Evolutionary conservation across 2,888 invertebrate species (phyloP), one percentile per base, ranked within the genome.

Genomic region (Tanypteryx hageni): DNA sequence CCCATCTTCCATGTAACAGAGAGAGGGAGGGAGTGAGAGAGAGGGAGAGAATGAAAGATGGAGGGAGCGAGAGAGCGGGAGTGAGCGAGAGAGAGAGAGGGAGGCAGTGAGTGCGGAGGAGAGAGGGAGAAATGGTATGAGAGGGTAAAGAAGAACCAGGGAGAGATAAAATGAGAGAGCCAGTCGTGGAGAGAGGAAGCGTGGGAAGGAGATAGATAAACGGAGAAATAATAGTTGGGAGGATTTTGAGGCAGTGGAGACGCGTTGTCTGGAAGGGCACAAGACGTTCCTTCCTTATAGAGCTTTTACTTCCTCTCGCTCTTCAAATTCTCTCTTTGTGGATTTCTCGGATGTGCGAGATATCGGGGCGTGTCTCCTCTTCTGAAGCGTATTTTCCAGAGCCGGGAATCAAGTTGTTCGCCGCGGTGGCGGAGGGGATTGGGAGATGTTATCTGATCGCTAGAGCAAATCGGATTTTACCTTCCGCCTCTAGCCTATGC

Each of bases 391-490:
- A 13, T 44, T 82, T 31, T 13, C 16, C 31, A 13, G 44, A 31
- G 82, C 82, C n/a, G 64, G 64, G 11, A 64, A n/a, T 82, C 44
- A 31, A 82, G 44, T 16, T 27, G 82, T 82, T 82, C 16, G 27
- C 16, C 31, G 82, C 2, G 82, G 16, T 44, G 44, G 13, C 13
- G 82, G 82, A 82, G 14, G 31, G 82, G 44, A 44, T 44, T 82
- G 82, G 31, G 16, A 44, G 82, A 82, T 82, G 31, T 82, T 27
- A 14, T 82, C 44, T 44, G 31, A 82, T 82, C 82, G 16, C 31
- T 16, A 31, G 82, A 82, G 82, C 44, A 82, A 82, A 82, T 82
- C 44, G 82, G 82, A 82, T 82, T 82, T 82, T 82, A 82, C 31
- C 31, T 31, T 82, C 82, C 64, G 18, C n/a, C 82, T 31, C 16